Conservation (phyloP, 1,140 invertebrate species). For the Drosophila kohkoa region DNA sequence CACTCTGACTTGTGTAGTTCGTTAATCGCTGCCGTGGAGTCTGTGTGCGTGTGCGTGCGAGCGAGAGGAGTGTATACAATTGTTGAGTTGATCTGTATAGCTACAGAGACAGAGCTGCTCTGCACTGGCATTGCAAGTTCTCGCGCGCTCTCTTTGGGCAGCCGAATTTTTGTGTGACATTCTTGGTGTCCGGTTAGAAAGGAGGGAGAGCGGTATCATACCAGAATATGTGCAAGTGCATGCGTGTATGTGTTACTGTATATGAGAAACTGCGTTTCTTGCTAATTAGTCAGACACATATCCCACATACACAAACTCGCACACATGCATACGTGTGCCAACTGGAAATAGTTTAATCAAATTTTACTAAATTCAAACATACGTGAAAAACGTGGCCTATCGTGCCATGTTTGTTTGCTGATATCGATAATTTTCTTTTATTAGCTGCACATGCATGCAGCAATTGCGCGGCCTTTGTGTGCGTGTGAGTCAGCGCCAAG, state of each 20-base stretch:
- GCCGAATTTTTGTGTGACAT: slow-evolving; percentile 12
- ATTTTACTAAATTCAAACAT: slow-evolving; percentile 3
- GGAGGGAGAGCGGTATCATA: not conserved
- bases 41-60: slow-evolving; percentile 9
- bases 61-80: not conserved
- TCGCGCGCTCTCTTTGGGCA: slow-evolving; percentile 1
- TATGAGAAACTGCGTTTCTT: slow-evolving; percentile 20
- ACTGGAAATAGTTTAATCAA: slow-evolving; percentile 12
- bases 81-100: slow-evolving; percentile 19
- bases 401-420: slow-evolving; percentile 1
- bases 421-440: slow-evolving; percentile 23
- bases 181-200: not conserved
- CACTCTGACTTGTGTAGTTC: slow-evolving; percentile 50
- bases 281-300: slow-evolving; percentile 73
- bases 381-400: not conserved
- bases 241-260: not conserved
- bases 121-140: slow-evolving; percentile 3
- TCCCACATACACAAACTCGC: slow-evolving; percentile 20
- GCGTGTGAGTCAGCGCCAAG: not conserved
- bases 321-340: not conserved
- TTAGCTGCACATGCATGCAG: too few relatives aligned
- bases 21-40: slow-evolving; percentile 10
- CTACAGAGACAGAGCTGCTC: not conserved
- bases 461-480: not conserved
- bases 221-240: not conserved